phyloP scores from a whole-genome alignment of 2,797 vertebrate species.

The Characodon lateralis region DNA sequence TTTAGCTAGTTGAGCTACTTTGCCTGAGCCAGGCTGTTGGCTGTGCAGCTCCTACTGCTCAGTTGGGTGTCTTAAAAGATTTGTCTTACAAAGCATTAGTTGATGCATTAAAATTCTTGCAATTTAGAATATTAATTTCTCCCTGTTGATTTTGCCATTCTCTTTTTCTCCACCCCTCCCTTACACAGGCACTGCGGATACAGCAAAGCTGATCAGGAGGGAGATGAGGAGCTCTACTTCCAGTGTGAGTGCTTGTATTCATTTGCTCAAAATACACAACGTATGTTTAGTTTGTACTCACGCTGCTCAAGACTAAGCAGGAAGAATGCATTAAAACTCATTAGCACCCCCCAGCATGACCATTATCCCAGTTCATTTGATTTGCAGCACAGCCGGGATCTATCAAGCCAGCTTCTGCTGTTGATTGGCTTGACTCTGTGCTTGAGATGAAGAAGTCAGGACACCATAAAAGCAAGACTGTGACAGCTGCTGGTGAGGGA shows the following conservation, averaged over 20 bases:
- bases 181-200: conserved; percentile 93
- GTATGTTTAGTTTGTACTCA: conserved; percentile 2
- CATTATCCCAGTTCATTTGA: conserved; percentile 51
- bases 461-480: conserved; percentile 34
- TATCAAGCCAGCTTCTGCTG: conserved; percentile 49
- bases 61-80: conserved; percentile 37
- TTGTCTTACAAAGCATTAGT: conserved; percentile 45
- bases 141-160: conserved; percentile 62
- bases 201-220: conserved; percentile 99
- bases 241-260: conserved; percentile 94
- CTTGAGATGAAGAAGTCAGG: conserved; percentile 53
- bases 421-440: conserved; percentile 48
- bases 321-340: conserved; percentile 25
- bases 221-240: conserved; percentile 99
- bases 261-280: conserved; percentile 48
- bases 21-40: conserved; percentile 15
- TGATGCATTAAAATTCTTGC: conserved; percentile 52
- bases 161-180: conserved; percentile 46
- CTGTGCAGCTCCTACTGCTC: conserved; percentile 42
- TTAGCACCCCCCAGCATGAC: conserved; percentile 28
- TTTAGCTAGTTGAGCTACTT: conserved; percentile 14
- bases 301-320: conserved; percentile 24
- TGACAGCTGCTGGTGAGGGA: conserved; percentile 53
- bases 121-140: conserved; percentile 58
- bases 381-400: conserved; percentile 36